Conservation (phyloP, 2,888 invertebrate species). For the Schizotus pectinicornis region DNA sequence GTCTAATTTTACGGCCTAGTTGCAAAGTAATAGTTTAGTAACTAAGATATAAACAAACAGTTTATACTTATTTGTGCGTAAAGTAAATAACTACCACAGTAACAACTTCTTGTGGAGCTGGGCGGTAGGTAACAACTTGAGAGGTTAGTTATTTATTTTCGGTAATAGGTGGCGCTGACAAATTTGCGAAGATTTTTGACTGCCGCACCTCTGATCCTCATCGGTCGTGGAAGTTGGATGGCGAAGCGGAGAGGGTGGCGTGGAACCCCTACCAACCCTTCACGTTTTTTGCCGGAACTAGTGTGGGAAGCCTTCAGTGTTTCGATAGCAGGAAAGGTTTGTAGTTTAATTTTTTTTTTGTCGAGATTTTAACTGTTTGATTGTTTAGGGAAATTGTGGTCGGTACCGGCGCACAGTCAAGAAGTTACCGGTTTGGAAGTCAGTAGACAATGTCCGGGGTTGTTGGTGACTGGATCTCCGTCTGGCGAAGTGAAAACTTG, state of each 20-base stretch:
- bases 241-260: slow-evolving; percentile 84
- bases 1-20: no score
- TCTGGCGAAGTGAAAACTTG: slow-evolving; percentile 87
- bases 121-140: no score
- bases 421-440: slow-evolving; percentile 84
- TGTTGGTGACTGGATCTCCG: slow-evolving; percentile 78
- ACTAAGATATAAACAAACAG: no score
- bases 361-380: slow-evolving; percentile 1
- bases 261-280: slow-evolving; percentile 86
- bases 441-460: slow-evolving; percentile 74
- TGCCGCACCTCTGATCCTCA: slow-evolving; percentile 69
- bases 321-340: slow-evolving; percentile 73
- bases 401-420: slow-evolving; percentile 71
- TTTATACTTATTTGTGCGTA: no score
- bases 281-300: slow-evolving; percentile 75
- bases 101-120: neutral
- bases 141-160: neutral
- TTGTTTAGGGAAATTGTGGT: slow-evolving; percentile 50
- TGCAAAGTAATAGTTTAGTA: no score
- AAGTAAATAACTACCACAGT: no score
- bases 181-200: slow-evolving; percentile 79
- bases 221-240: slow-evolving; percentile 74
- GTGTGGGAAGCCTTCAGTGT: slow-evolving; percentile 71
- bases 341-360: neutral
- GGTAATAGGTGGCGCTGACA: slow-evolving; percentile 78